A percentile compares a stretch with the other conserved stretches of the same genome.
These are phyloP conservation scores for Papilio polyxenes DNA, from an alignment of 1,140 invertebrate species.

Conservation along the genomic window DNA sequence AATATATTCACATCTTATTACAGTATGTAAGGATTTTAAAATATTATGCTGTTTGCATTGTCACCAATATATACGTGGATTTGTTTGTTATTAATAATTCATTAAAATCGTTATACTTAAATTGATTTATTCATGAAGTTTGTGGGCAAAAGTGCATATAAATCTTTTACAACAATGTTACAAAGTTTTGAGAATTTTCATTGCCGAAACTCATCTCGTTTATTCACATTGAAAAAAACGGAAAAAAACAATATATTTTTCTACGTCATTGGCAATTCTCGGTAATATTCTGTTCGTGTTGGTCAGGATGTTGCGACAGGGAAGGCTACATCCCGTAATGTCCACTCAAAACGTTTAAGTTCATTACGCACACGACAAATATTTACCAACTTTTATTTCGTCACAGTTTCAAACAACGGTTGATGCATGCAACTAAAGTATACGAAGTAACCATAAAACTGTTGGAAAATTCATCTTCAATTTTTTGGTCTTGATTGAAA, in stretches of 20 bases:
- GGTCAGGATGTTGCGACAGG: slow-evolving; percentile 30
- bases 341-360: slow-evolving; percentile 12
- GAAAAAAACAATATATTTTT: too few species aligned
- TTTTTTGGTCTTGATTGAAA: neutral
- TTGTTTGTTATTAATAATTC: neutral
- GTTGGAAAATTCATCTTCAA: neutral
- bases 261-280: neutral
- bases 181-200: too few species aligned
- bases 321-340: slow-evolving; percentile 18
- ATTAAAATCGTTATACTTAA: neutral
- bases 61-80: neutral
- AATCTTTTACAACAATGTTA: slow-evolving; percentile 4
- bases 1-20: too few species aligned
- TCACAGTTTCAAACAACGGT: neutral
- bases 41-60: neutral
- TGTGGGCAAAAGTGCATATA: neutral
- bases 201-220: too few species aligned
- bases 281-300: neutral
- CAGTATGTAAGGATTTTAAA: neutral
- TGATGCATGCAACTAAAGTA: neutral
- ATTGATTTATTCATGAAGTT: neutral
- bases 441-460: neutral
- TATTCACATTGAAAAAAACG: too few species aligned
- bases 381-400: slow-evolving; percentile 11
- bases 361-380: slow-evolving; percentile 18